Evolutionary conservation across 2,797 vertebrate genomes (phyloP), one percentile per base, ranked within the genome.

Genomic region (Enteromius anoplus): DNA sequence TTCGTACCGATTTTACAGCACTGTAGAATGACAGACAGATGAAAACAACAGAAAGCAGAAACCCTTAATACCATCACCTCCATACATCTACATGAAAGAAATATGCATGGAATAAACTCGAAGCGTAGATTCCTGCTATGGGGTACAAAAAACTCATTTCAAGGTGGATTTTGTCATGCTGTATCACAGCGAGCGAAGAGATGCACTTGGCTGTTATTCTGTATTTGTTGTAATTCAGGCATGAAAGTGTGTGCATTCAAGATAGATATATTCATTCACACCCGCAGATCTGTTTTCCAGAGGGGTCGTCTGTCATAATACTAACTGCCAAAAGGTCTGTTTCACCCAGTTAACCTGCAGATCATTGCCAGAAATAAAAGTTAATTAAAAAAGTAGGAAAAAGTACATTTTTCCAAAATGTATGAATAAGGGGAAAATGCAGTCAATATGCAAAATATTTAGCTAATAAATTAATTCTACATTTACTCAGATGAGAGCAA

Each of bases 161-260:
- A 90, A 90, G 89, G 85, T 88, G 86, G 83, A 91, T 90, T 90
- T 90, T 76, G 86, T 84, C 81, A 78, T 78, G 82, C 71, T 26
- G 81, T 55, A 86, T 80, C 81, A 87, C 88, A 78, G 72, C 9
- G 68, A 83, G 29, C 9, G 49, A 81, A 86, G 32, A 45, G 72
- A 60, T 68, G 26, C 49, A 68, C 82, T 78, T 47, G 53, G 62
- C 45, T 78, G 66, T 84, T 78, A 76, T 66, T 83, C 60, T 15
- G 19, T 62, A 70, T 71, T 80, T 86, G 23, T 37, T 26, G 10
- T 81, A 78, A 81, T 78, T 70, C 42, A 65, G 76, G 58, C 69
- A 60, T 85, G 80, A 85, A 82, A 69, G 60, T 37, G 32, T 62
- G 26, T 75, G 47, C 62, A 60, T 62, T 83, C 65, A 65, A 29